Base-by-base conservation (phyloP, 2,113 vertebrate genomes). In the Aptenodytes forsteri region DNA sequence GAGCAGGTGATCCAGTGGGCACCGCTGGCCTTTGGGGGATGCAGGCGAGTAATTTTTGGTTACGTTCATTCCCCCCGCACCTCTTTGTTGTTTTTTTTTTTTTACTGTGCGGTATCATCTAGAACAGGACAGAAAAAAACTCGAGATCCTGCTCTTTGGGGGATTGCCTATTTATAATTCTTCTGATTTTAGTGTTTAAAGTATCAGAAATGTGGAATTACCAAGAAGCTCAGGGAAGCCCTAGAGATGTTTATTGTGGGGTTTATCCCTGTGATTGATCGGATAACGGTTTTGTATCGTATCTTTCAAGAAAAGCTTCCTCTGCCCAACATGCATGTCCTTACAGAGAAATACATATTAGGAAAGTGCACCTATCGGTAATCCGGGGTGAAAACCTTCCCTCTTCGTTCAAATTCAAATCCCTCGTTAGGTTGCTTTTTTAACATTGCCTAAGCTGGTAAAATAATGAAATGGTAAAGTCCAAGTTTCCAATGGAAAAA, bases 31-130 rank as follows among this genome's bases (percentile, higher is more conserved):
- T 46, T 56, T 8, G 16, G 18, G 62, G 26, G n/a, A 22, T 36
- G 36, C 36, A 36, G 36, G 36, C 36, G 36, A 36, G 36, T 6
- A 13, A 38, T 22, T 83, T 70, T 55, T 15, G 4, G 9, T 25
- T 38, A 22, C 10, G 11, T 59, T 83, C 7, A 0, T 65, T 34
- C 9, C 38, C n/a, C 32, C 6, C 1, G 0, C 6, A 2, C 13
- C 29, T 21, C 8, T 44, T 26, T 29, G 25, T 59, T 44, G 36
- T 36, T 30, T 9, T 14, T 8, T 29, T 36, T 36, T 14, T 44
- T 50, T n/a, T 44, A 16, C 78, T n/a, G 40, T 21, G 47, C 7
- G 1, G 40, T 30, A 8, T 59, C 42, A 0, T 12, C 4, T 7
- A 23, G 50, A 52, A 26, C 18, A 38, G 58, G 62, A 49, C 6